Evolutionary conservation across 2,888 invertebrate genomes (phyloP), one percentile per base, ranked within the genome.

Genomic region (Erebia ligea): DNA sequence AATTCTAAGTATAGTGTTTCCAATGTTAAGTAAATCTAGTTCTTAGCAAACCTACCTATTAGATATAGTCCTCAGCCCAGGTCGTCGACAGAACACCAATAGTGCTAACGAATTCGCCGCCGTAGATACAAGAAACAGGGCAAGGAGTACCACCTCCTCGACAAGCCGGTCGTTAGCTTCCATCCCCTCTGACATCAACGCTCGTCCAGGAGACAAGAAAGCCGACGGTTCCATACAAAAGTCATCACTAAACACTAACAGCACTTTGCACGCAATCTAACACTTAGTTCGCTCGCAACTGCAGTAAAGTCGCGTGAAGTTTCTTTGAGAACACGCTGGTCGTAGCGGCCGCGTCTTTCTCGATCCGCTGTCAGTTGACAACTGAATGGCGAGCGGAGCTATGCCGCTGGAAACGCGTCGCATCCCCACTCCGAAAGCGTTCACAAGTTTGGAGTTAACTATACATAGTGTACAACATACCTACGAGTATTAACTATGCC

Each of bases 41-140:
- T 21, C n/a, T 42, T 0, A 40, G 48, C 50, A 59, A 82, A 84
- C 94, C 91, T 90, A 96, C 96, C 96, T 95, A 94, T 97, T 97
- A 71, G 97, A 97, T 79, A 97, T 95, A 76, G 96, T 97, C 81
- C 97, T 94, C 64, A 97, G 91, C 63, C 96, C 95, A 66, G 97
- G 95, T 77, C 96, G 94, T 80, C 95, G 94, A 84, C 95, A 95
- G 89, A 97, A 97, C 65, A 97, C 96, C 77, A 97, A 89, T 77
- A 97, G 93, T 70, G 97, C 95, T 77, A 96, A 94, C 64, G 95
- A 94, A 85, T 97, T 97, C 81, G 96, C 95, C 72, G 95, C 94
- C 69, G 96, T 94, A 70, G 97, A 96, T 78, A 96, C 94, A 82
- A 95, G 89, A 84, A 95, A 94, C 79, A 95, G 85, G 72, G 88